phyloP scores from a whole-genome alignment of 2,113 vertebrate species.

The Gavia stellata region DNA sequence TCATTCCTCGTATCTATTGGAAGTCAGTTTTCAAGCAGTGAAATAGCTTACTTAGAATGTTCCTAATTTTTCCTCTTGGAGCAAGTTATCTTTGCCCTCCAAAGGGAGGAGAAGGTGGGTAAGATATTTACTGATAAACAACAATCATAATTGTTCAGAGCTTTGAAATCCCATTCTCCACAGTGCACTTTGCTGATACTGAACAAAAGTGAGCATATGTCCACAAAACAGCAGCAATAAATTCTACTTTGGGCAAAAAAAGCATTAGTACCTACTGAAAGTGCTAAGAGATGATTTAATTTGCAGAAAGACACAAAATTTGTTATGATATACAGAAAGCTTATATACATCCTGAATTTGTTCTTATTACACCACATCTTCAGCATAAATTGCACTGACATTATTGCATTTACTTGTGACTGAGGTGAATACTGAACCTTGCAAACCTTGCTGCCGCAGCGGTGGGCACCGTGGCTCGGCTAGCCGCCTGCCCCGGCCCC shows the following conservation, averaged over 20 bases:
- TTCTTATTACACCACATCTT: rapidly evolving
- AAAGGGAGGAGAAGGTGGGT: neutral
- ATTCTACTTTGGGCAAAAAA: rapidly evolving
- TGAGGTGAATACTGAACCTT: too few species aligned
- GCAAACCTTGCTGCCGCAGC: neutral
- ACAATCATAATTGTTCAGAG: neutral
- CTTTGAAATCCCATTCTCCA: neutral
- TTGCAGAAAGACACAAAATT: neutral
- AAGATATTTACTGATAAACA: neutral
- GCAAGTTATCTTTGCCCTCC: neutral
- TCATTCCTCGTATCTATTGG: neutral
- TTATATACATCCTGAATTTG: neutral
- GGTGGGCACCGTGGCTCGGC: too few species aligned
- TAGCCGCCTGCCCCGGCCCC: neutral
- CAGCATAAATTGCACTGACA: rapidly evolving
- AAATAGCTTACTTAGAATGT: neutral
- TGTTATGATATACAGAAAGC: neutral
- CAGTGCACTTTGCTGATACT: neutral
- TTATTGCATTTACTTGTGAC: neutral
- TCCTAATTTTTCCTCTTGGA: neutral
- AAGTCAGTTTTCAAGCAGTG: neutral
- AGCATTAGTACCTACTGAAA: neutral
- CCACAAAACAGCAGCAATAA: neutral
- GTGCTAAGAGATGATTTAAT: neutral
- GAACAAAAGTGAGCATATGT: neutral